Base-by-base conservation (phyloP, 1,140 invertebrate genomes). In the Oreohelix idahoensis region DNA sequence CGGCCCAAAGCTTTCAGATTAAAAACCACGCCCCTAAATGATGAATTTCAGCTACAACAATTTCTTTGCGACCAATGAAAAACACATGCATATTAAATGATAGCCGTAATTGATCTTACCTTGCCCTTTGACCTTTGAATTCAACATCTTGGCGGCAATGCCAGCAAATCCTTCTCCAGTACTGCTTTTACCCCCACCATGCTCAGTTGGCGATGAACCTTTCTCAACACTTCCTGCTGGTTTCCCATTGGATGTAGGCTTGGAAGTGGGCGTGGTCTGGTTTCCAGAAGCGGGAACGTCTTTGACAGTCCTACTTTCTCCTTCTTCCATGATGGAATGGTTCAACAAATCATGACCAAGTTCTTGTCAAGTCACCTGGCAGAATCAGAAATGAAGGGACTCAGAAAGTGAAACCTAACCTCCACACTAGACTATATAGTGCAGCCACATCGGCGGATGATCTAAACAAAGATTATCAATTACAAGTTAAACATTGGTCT, bases 111-210 rank as follows among this genome's bases (percentile, higher is more conserved):
- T 45, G 42, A 39, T 13, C 75, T 78, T 39, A 79, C 77, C 77
- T 69, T 79, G 53, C 20, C 53, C 58, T 79, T 79, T 79, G 35
- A 36, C 77, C 39, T 79, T 79, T 35, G 77, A n/a, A 35, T 20
- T 49, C 53, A 79, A n/a, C 23, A 66, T 79, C 35, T 53, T 79
- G 36, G 77, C 53, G 10, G 77, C 58, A 15, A 79, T 15, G 36
- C 35, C 63, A 45, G 58, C 58, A 63, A 79, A 79, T 13, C 77
- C 77, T 8, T 53, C 77, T 36, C 45, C 75, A 77, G 1, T 26
- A 49, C 23, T 11, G 4, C 15, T 8, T 42, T 11, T 74, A 1
- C 38, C 38, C 1, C 1, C 23, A 4, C 42, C 42, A 39, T 32
- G 42, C n/a, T 42, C 36, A 23, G 38, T n/a, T 36, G 70, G 70